A percentile compares a stretch with the other conserved stretches of the same genome.
Evolutionary conservation across 2,113 vertebrate species (phyloP).

Genomic region (Salvelinus sp.): DNA sequence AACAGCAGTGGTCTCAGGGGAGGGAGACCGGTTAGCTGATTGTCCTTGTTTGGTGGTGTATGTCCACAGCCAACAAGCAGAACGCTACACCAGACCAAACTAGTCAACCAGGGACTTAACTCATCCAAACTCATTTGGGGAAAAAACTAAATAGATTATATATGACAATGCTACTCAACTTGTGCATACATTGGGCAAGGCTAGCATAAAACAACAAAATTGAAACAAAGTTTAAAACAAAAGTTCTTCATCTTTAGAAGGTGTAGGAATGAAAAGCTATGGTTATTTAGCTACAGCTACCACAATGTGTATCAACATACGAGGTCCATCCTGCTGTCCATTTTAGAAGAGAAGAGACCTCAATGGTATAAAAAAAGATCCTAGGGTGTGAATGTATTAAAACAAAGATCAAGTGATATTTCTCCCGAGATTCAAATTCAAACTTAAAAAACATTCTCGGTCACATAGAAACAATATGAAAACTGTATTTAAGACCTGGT

Average conservation of each 20-base stretch:
- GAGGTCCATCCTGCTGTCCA: constrained; percentile 22
- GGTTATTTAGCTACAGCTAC: constrained; percentile 16
- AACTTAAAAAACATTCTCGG: constrained; percentile 28
- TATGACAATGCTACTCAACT: constrained; percentile 13
- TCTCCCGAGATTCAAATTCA: constrained; percentile 12
- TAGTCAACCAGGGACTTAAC: neutral
- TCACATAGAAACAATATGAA: constrained; percentile 22
- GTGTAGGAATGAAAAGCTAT: constrained; percentile 16
- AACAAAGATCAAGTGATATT: constrained; percentile 7
- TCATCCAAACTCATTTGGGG: constrained; percentile 9
- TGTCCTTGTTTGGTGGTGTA: constrained; percentile 42
- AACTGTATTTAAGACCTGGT: neutral
- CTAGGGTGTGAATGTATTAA: neutral
- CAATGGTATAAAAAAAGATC: constrained; percentile 12
- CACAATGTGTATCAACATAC: constrained; percentile 16
- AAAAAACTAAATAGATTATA: neutral
- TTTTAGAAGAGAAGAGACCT: constrained; percentile 4
- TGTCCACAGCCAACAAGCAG: constrained; percentile 50
- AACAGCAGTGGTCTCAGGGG: constrained; percentile 27
- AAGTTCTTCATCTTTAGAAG: constrained; percentile 62
- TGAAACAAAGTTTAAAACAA: constrained; percentile 26
- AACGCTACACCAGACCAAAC: constrained; percentile 23
- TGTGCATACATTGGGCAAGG: constrained; percentile 18
- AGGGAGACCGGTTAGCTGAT: constrained; percentile 32
- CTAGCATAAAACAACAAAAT: constrained; percentile 28